Conservation (phyloP, 2,797 vertebrate species). For the Sebastes matsubarae region DNA sequence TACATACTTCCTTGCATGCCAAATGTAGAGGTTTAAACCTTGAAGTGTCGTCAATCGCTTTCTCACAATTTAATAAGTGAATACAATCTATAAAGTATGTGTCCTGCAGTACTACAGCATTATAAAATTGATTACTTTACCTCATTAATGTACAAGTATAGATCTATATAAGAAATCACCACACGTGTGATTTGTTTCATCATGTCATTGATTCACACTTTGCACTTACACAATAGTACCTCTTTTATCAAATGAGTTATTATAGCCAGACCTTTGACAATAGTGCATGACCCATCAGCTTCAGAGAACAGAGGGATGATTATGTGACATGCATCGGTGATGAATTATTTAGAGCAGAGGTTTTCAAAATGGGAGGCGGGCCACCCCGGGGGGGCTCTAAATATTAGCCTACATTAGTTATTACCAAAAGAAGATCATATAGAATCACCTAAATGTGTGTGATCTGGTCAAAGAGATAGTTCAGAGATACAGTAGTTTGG, state of each 20-base stretch:
- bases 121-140: constrained; percentile 13
- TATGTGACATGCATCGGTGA: neutral
- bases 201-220: constrained; percentile 15
- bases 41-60: neutral
- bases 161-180: constrained; percentile 18
- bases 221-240: neutral
- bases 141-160: constrained; percentile 6
- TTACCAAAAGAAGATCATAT: neutral
- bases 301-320: neutral
- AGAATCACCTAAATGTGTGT: neutral
- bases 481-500: neutral
- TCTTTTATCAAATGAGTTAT: constrained; percentile 6
- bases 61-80: neutral
- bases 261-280: neutral
- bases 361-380: neutral
- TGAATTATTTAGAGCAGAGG: neutral
- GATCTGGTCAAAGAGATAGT: neutral
- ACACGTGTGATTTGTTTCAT: neutral
- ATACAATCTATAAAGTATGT: neutral
- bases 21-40: neutral
- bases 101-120: neutral
- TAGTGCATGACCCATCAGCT: neutral
- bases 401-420: neutral
- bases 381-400: neutral
- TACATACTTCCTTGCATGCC: neutral